Evolutionary conservation across 64 coral and sea anemone genomes (phyloP), one percentile per base, ranked within the genome.

Genomic region (Catalaphyllia jardinei): DNA sequence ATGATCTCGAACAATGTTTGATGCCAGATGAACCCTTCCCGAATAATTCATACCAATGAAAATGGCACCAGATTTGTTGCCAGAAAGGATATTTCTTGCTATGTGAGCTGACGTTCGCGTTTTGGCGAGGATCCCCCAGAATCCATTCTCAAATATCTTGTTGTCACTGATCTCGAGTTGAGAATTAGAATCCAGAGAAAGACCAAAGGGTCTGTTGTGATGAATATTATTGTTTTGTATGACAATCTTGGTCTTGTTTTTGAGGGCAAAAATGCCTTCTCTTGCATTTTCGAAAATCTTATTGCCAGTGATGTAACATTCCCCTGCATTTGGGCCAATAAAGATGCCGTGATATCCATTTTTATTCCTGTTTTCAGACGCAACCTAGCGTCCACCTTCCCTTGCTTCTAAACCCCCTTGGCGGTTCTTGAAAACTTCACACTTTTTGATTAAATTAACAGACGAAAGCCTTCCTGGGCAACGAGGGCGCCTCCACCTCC

Each of bases 21-120:
- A 78, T 8, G 86, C 49, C 19, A 94, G 62, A 20, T 42, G 1
- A 50, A 90, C 38, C 11, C 93, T 80, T 20, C 87, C 93, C 12
- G 93, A 94, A 18, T 81, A 94, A 35, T 94, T 94, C 0, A 94
- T 22, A 31, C 67, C 17, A 38, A 72, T 94, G 33, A 19, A 71
- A 20, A 94, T 90, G 18, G 88, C 93, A 25, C 88, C 93, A 74
- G 88, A 94, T 86, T 90, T 89, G 35, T 89, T 94, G 16, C 72
- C 61, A 46, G 64, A 77, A 59, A 94, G 46, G 27, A 49, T 54
- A 61, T 94, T 94, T 19, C 77, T 54, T 80, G 2, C 75, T 24
- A 94, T 64, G 39, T 35, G 22, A 22, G 83, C 88, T 51, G 93
- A 86, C 2, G 88, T 91, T 22, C 61, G 31, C 27, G 31, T 28